phyloP scores from a whole-genome alignment of 1,140 invertebrate species.

The Brachionus paranguensis region DNA sequence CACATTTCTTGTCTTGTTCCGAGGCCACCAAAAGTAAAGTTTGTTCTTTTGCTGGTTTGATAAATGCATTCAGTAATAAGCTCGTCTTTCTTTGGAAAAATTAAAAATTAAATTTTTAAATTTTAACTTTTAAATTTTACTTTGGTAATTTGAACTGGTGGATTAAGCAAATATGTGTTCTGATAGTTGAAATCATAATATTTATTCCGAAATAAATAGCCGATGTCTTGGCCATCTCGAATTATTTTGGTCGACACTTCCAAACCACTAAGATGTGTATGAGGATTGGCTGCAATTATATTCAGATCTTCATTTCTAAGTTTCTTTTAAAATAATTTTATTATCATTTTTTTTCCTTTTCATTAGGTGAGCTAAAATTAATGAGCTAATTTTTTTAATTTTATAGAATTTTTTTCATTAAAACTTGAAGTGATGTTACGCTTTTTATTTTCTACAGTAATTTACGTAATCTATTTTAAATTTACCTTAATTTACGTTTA shows the following conservation, averaged over 20 bases:
- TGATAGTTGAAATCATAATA: conserved; percentile 38
- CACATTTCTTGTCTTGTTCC: conserved; percentile 37
- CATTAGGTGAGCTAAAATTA: no score
- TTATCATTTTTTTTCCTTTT: background rate
- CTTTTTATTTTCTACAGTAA: no score
- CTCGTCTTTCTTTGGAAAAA: conserved; percentile 4
- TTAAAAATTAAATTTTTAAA: no score
- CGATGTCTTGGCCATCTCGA: conserved; percentile 5
- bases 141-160: background rate
- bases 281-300: background rate
- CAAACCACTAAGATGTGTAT: conserved; percentile 20
- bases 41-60: background rate
- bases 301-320: background rate
- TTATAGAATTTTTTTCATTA: no score
- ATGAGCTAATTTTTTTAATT: no score
- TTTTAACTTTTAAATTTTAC: background rate
- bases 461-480: no score
- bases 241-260: conserved; percentile 22
- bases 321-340: background rate
- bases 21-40: conserved; percentile 6
- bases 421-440: background rate
- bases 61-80: conserved; percentile 31
- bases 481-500: no score
- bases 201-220: conserved; percentile 13
- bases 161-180: background rate